A percentile compares a stretch with the other conserved stretches of the same genome.
Evolutionary conservation across 30 jellyfish, hydroid and myxozoan genomes (phyloP).

Genomic region (Nemopilema nomurai): DNA sequence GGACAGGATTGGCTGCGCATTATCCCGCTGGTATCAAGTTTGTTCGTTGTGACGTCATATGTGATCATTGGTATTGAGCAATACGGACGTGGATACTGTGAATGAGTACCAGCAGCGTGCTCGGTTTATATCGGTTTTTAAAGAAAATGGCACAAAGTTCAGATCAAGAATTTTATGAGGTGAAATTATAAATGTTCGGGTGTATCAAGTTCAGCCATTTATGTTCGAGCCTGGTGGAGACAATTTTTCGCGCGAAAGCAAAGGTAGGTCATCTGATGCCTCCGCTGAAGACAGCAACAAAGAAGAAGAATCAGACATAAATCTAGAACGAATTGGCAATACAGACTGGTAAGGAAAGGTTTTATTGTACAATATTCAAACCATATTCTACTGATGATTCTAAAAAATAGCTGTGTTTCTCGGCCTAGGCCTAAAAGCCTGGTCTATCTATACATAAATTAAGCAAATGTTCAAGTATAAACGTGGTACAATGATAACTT

Average conservation of each 20-base stretch:
- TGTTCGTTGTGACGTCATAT: constrained; percentile 12
- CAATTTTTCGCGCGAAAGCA: neutral
- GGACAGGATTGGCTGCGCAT: constrained; percentile 21
- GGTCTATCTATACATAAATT: neutral
- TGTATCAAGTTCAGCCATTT: constrained; percentile 6
- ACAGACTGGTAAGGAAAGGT: constrained; percentile 9
- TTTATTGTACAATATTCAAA: neutral
- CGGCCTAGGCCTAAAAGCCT: neutral
- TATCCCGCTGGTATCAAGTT: neutral
- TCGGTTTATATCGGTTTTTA: neutral
- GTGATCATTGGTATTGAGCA: constrained; percentile 10
- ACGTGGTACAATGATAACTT: neutral
- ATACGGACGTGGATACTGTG: neutral
- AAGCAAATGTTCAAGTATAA: neutral
- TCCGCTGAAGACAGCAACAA: constrained; percentile 10
- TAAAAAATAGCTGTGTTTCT: neutral
- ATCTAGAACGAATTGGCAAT: constrained; percentile 14
- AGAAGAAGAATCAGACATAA: constrained; percentile 13
- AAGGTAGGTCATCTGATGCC: neutral
- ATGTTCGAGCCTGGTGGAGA: constrained; percentile 32
- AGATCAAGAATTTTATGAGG: constrained; percentile 6
- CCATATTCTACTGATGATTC: neutral
- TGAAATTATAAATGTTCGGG: neutral
- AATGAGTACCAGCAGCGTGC: neutral
- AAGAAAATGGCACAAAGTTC: constrained; percentile 11